Evolutionary conservation across 1,140 invertebrate species (phyloP).

Genomic region (Macrocentrus cingulum): DNA sequence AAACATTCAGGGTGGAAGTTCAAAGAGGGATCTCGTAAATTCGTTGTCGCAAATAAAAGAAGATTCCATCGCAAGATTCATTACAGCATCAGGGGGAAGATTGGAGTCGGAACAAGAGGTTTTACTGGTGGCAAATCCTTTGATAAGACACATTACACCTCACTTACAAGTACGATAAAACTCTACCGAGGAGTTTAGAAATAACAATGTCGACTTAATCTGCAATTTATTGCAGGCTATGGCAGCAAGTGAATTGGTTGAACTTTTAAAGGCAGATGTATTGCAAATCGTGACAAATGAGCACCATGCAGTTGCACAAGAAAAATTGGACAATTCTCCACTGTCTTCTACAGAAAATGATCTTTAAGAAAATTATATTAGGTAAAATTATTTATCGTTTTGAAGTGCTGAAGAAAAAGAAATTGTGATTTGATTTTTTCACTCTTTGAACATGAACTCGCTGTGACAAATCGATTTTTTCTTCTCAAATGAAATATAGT

Average conservation of each 20-base stretch:
- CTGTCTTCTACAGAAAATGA: background rate
- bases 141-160: conserved; percentile 57
- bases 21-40: conserved; percentile 52
- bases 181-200: background rate
- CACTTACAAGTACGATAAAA: conserved; percentile 45
- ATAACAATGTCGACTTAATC: background rate
- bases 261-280: conserved; percentile 60
- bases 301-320: conserved; percentile 10
- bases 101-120: conserved; percentile 47
- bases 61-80: conserved; percentile 54
- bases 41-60: conserved; percentile 53
- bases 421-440: no score
- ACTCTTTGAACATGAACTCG: no score
- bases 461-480: no score
- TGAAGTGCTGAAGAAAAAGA: no score
- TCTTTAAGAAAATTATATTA: no score
- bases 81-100: conserved; percentile 44
- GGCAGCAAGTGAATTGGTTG: conserved; percentile 58
- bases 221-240: conserved; percentile 46
- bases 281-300: conserved; percentile 41
- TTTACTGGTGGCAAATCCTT: conserved; percentile 49
- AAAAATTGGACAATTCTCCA: background rate
- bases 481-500: no score
- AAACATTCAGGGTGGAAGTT: conserved; percentile 45
- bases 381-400: no score